Conservation (phyloP, 2,113 vertebrate genomes). For the Prinia subflava region DNA sequence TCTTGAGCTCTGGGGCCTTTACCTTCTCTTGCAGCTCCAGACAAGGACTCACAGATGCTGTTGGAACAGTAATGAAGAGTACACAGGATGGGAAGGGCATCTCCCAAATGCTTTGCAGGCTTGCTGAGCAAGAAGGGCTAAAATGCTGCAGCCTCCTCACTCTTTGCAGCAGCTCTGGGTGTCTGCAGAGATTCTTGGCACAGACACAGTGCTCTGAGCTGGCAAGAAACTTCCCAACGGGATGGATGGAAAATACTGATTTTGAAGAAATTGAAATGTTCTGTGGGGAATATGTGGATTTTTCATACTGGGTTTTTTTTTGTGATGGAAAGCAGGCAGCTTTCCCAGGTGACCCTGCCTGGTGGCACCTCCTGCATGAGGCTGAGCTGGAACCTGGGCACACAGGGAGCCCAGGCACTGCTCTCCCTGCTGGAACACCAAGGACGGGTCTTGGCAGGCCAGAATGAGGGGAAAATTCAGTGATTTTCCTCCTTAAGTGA, state of each 20-base stretch:
- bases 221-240: neutral
- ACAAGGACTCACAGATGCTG: neutral
- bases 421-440: neutral
- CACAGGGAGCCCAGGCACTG: neutral
- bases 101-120: neutral
- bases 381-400: neutral
- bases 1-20: neutral
- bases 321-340: neutral
- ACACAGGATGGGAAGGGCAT: neutral
- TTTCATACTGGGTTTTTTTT: neutral
- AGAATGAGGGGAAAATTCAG: neutral
- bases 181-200: neutral
- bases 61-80: neutral
- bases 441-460: neutral
- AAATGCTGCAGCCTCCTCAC: neutral
- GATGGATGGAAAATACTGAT: neutral
- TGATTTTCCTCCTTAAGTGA: neutral
- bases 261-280: neutral
- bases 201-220: neutral
- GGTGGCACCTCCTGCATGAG: fast-evolving
- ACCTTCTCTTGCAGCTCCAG: neutral
- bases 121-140: neutral
- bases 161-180: neutral
- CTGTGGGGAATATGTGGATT: neutral
- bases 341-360: neutral